Evolutionary conservation across 2,888 invertebrate genomes (phyloP).

Genomic region (Lymantria monacha): DNA sequence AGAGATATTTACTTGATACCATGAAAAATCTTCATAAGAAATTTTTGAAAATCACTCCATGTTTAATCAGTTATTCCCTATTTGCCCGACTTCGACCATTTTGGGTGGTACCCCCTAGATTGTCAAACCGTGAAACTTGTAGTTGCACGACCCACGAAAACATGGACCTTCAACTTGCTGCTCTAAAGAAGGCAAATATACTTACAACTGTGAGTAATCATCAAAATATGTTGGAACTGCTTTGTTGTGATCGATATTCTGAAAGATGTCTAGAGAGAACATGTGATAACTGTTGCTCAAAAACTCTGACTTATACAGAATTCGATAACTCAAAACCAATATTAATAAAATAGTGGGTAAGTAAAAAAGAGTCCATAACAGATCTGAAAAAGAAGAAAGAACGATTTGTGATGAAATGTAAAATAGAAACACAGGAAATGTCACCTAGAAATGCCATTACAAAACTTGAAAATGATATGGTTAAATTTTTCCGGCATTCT

Average conservation of each 20-base stretch:
- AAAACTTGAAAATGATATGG: constrained; percentile 8
- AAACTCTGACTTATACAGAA: constrained; percentile 18
- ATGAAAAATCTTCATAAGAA: constrained; percentile 13
- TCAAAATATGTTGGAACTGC: constrained; percentile 22
- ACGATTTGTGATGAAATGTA: constrained; percentile 6
- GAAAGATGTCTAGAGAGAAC: constrained; percentile 17
- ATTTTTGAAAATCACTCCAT: constrained; percentile 1
- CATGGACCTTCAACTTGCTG: constrained; percentile 23
- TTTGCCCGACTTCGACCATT: constrained; percentile 26
- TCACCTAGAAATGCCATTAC: constrained; percentile 1
- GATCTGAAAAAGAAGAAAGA: constrained; percentile 13
- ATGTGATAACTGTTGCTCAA: constrained; percentile 22
- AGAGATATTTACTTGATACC: constrained; percentile 11
- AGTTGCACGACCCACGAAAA: constrained; percentile 28
- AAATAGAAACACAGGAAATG: constrained; percentile 3
- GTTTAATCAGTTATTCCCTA: background rate
- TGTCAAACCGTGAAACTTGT: constrained; percentile 29
- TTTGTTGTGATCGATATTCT: constrained; percentile 29
- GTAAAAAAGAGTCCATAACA: constrained; percentile 3
- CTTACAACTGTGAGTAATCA: constrained; percentile 18
- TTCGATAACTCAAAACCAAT: constrained; percentile 6
- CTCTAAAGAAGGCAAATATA: constrained; percentile 24
- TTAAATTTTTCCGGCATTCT: constrained; percentile 7
- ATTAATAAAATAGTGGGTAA: constrained; percentile 5
- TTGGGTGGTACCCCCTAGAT: constrained; percentile 31